A percentile compares a stretch with the other conserved stretches of the same genome.
Evolutionary conservation across 2,113 vertebrate genomes (phyloP).

Genomic region (Gasterosteus nipponicus): DNA sequence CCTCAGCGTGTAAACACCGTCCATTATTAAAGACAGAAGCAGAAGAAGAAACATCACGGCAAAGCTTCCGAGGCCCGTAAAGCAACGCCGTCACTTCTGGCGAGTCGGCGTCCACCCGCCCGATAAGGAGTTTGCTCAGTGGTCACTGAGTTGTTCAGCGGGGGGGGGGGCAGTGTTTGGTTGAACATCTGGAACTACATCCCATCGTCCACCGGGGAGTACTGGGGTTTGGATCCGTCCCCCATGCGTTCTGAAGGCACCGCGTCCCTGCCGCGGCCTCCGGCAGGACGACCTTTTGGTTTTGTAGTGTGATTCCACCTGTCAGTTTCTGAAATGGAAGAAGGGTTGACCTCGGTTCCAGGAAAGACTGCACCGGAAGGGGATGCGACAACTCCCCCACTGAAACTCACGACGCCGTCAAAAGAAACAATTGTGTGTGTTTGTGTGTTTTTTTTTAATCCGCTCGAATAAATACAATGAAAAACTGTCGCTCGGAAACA

Average conservation of each 20-base stretch:
- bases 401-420: neutral
- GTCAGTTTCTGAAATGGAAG: neutral
- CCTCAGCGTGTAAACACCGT: constrained; percentile 45
- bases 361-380: too few relatives aligned
- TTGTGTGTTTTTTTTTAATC: too few relatives aligned
- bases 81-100: neutral
- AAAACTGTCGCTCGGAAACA: neutral
- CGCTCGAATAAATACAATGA: too few relatives aligned
- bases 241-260: neutral
- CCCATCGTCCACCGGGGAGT: neutral
- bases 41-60: constrained; percentile 15
- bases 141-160: neutral
- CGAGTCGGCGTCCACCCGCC: neutral
- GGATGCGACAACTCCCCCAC: too few relatives aligned
- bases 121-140: neutral
- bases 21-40: constrained; percentile 22
- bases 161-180: too few relatives aligned
- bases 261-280: neutral
- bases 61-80: neutral
- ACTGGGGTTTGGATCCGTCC: neutral
- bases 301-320: neutral
- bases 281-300: neutral
- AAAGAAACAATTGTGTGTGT: too few relatives aligned
- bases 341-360: too few relatives aligned
- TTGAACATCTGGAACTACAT: neutral